A percentile compares a stretch with the other conserved stretches of the same genome.
These are phyloP conservation scores for Ciconia maguari DNA, from an alignment of 2,113 vertebrate species.

Conservation along the genomic window DNA sequence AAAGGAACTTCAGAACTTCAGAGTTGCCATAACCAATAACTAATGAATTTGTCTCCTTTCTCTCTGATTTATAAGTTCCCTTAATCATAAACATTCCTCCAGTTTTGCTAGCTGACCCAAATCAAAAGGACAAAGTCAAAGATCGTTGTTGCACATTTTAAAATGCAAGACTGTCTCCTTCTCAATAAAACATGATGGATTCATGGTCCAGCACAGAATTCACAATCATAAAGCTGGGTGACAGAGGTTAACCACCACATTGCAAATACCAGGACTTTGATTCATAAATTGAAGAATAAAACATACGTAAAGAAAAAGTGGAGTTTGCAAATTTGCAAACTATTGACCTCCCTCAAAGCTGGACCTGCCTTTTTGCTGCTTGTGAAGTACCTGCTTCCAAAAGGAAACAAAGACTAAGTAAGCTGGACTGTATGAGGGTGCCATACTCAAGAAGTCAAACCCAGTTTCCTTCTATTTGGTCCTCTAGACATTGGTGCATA, in stretches of 20 bases:
- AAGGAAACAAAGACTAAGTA: neutral
- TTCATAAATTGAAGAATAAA: conserved; percentile 27
- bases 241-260: conserved; percentile 59
- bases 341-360: conserved; percentile 2
- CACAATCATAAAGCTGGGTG: conserved; percentile 37
- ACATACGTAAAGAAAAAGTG: conserved; percentile 4
- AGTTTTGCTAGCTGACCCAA: conserved; percentile 56
- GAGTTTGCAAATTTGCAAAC: neutral
- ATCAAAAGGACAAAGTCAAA: conserved; percentile 65
- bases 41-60: conserved; percentile 6
- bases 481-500: neutral
- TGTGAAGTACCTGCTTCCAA: neutral
- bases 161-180: conserved; percentile 54
- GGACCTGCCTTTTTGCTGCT: neutral
- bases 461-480: neutral
- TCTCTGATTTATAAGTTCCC: conserved; percentile 57
- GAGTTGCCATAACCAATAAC: conserved; percentile 4
- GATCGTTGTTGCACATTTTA: conserved; percentile 51
- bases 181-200: conserved; percentile 66
- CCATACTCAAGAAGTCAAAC: neutral
- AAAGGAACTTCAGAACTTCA: neutral
- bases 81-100: conserved; percentile 62
- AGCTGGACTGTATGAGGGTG: neutral
- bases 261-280: conserved; percentile 30
- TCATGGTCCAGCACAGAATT: conserved; percentile 43